phyloP scores from a whole-genome alignment of 1,140 invertebrate species.

The Centruroides vittatus region DNA sequence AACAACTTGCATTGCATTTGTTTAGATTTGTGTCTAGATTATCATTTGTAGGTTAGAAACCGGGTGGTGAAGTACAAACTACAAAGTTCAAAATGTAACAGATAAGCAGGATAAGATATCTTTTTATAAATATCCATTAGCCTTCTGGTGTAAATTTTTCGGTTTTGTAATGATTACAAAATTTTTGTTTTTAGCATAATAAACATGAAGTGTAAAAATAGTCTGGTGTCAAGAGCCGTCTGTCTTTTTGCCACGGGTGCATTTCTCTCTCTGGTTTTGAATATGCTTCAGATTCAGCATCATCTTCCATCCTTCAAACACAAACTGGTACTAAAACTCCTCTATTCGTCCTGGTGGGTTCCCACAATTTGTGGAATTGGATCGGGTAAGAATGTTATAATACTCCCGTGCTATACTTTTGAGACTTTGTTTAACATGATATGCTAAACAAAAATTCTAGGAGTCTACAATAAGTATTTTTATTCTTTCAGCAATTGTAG shows the following conservation, averaged over 20 bases:
- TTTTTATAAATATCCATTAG: no score
- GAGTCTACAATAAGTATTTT: neutral
- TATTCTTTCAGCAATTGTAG: conserved; percentile 6
- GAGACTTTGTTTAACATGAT: neutral
- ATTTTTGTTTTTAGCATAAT: no score
- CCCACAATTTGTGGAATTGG: conserved; percentile 6
- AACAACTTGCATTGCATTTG: no score
- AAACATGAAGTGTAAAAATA: no score
- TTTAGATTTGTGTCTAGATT: no score
- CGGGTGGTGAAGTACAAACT: no score
- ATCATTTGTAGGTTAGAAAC: no score
- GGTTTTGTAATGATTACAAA: no score
- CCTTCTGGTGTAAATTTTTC: no score
- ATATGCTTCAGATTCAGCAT: conserved; percentile 3
- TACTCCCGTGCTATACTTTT: neutral
- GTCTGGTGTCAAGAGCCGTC: neutral
- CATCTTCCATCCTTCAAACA: neutral
- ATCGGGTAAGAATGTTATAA: conserved; percentile 3
- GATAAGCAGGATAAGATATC: no score
- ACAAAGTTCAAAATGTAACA: no score
- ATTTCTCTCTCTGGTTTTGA: conserved; percentile 6
- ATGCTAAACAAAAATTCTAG: neutral
- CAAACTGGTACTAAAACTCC: neutral
- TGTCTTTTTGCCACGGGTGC: conserved; percentile 6
- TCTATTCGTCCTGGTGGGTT: conserved; percentile 11